Base-by-base conservation (phyloP, 2,797 vertebrate genomes). In the Lophotriccus pileatus region DNA sequence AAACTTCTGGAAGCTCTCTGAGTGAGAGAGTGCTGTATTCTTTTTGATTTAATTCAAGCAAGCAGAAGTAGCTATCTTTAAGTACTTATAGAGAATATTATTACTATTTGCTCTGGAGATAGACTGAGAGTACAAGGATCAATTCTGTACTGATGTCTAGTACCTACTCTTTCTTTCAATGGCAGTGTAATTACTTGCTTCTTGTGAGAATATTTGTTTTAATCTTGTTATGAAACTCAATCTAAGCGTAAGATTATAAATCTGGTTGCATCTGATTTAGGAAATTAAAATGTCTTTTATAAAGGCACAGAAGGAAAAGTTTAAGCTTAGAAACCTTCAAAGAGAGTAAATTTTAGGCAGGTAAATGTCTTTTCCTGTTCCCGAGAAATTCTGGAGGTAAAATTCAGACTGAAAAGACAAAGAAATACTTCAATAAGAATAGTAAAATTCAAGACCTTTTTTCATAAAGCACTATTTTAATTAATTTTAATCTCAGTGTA, bases 61-160 rank as follows among this genome's bases (percentile, higher is more conserved):
- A 73, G 27, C 28, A 90, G 32, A 93, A 60, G 72, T 82, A 74
- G 49, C 34, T 85, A 53, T 56, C 50, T 90, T 36, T 84, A 59
- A 89, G 76, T 91, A 83, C 90, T 94, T 53, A 92, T 55, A 32
- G 58, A 74, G 63, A 94, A n/a, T 63, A 80, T 93, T 90, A 82
- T 52, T 94, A 59, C 12, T 56, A 44, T 90, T 92, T 96, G 30
- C 50, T 95, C 78, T 93, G 83, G 79, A 93, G 47, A 74, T 52
- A 81, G 59, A 77, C 36, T 88, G 27, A 84, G 67, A 95, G 62
- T 73, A 91, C 25, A 81, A 88, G 74, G 67, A 95, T 93, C 73
- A 90, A 74, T 94, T 94, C 27, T 81, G 52, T 91, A 94, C 56
- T 72, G 88, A 96, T 62, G 37, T 75, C 58, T 92, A 70, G 47